These are phyloP conservation scores for Drosophila lacteicornis DNA, from an alignment of 1,140 invertebrate genomes.

Conservation along the genomic window DNA sequence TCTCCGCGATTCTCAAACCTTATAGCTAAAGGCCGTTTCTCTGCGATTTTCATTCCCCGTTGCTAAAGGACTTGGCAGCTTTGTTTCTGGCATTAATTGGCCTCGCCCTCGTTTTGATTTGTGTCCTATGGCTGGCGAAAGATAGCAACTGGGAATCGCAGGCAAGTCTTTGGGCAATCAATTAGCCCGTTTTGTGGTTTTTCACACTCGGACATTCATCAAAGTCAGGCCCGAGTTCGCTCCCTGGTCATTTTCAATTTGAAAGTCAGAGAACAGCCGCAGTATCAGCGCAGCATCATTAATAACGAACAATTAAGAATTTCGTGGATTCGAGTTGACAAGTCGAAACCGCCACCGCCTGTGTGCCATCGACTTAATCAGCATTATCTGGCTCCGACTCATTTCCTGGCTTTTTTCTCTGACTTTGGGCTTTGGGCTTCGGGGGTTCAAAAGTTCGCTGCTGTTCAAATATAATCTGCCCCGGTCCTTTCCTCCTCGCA, in stretches of 20 bases:
- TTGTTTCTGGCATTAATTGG: slow-evolving; percentile 61
- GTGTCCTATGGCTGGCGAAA: slow-evolving; percentile 2
- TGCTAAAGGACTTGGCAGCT: slow-evolving; percentile 1
- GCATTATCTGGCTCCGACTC: slow-evolving; percentile 47
- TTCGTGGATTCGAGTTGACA: slow-evolving; percentile 60
- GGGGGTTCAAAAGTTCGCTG: slow-evolving; percentile 44
- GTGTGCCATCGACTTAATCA: slow-evolving; percentile 49
- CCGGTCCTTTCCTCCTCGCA: neutral
- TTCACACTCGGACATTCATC: slow-evolving; percentile 69
- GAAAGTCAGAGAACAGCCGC: slow-evolving; percentile 50
- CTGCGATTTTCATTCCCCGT: no score
- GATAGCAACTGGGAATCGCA: slow-evolving; percentile 18
- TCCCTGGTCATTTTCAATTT: slow-evolving; percentile 66
- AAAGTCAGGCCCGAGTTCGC: slow-evolving; percentile 47
- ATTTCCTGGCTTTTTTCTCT: slow-evolving; percentile 17
- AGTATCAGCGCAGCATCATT: slow-evolving; percentile 59
- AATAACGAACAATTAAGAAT: slow-evolving; percentile 78
- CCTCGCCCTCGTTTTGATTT: slow-evolving; percentile 40
- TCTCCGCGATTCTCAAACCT: neutral
- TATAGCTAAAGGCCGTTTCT: neutral
- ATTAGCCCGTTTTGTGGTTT: slow-evolving; percentile 60
- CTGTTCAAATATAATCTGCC: slow-evolving; percentile 53
- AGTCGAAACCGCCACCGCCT: slow-evolving; percentile 35
- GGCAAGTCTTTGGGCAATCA: slow-evolving; percentile 59
- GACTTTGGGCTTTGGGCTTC: neutral